These are phyloP conservation scores for Cacoxenus indagator DNA, from an alignment of 2,888 invertebrate genomes.

Conservation along the genomic window DNA sequence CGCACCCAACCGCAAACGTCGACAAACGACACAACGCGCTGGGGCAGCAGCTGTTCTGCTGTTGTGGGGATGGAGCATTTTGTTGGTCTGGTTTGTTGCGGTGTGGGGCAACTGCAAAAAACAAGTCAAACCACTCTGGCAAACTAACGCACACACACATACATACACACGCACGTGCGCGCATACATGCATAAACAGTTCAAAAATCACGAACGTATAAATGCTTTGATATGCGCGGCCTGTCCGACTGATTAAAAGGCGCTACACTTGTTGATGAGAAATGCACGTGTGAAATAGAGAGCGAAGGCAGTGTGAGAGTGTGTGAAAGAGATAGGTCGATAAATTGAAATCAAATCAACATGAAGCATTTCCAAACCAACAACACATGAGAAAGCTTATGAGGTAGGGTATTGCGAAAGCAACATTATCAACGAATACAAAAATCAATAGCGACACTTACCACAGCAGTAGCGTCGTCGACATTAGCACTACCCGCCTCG, in stretches of 20 bases:
- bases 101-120: slow-evolving; percentile 33
- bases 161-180: slow-evolving; percentile 5
- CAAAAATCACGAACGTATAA: not conserved
- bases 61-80: not conserved
- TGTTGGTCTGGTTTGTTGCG: not conserved
- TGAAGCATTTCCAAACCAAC: not conserved
- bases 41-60: not conserved
- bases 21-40: slow-evolving; percentile 5
- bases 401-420: not conserved
- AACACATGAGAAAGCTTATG: not conserved
- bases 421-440: slow-evolving; percentile 24
- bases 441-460: slow-evolving; percentile 52
- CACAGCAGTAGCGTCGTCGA: slow-evolving; percentile 51
- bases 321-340: no score
- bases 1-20: slow-evolving; percentile 17
- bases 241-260: slow-evolving; percentile 31
- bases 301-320: no score
- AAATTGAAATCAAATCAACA: slow-evolving; percentile 7
- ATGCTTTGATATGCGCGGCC: not conserved
- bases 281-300: no score
- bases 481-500: not conserved
- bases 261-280: no score
- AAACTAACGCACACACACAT: slow-evolving; percentile 24
- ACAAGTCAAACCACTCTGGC: slow-evolving; percentile 60
- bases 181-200: slow-evolving; percentile 2